Evolutionary conservation across 2,888 invertebrate species (phyloP).

Genomic region (Macropis europaea): DNA sequence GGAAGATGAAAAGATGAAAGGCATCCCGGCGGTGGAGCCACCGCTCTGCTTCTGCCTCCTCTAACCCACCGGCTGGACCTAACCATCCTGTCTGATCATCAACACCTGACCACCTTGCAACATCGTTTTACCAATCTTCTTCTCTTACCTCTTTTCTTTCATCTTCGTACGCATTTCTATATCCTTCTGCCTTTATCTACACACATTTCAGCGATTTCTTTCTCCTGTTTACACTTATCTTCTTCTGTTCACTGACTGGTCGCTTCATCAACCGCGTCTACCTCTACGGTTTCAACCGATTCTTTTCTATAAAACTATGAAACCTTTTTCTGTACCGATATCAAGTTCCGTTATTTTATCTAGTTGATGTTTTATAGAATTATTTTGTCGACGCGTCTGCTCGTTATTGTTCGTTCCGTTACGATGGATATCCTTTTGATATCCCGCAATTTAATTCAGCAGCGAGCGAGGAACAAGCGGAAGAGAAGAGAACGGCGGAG

Average conservation of each 20-base stretch:
- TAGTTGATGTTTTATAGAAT: too few relatives aligned
- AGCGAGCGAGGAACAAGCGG: too few relatives aligned
- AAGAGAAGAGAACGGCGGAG: not conserved
- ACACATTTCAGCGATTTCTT: not conserved
- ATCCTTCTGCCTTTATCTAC: not conserved
- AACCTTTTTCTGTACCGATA: too few relatives aligned
- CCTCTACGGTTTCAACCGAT: too few relatives aligned
- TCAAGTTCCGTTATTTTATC: too few relatives aligned
- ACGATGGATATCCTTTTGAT: too few relatives aligned
- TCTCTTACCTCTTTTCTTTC: constrained; percentile 3
- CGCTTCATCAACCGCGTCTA: too few relatives aligned
- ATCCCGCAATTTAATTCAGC: too few relatives aligned
- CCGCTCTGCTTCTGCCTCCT: constrained; percentile 61
- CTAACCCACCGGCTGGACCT: constrained; percentile 37
- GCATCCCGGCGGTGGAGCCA: constrained; percentile 74
- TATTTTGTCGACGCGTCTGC: too few relatives aligned
- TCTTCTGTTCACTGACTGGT: too few relatives aligned
- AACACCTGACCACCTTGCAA: constrained; percentile 69
- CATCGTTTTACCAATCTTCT: constrained; percentile 32
- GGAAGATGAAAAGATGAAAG: constrained; percentile 77
- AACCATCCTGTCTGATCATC: constrained; percentile 64
- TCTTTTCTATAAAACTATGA: too few relatives aligned
- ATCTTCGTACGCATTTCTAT: not conserved
- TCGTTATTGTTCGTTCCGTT: too few relatives aligned
- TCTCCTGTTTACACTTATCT: not conserved